Conservation (phyloP, 2,113 vertebrate species). For the Lepus timidus region DNA sequence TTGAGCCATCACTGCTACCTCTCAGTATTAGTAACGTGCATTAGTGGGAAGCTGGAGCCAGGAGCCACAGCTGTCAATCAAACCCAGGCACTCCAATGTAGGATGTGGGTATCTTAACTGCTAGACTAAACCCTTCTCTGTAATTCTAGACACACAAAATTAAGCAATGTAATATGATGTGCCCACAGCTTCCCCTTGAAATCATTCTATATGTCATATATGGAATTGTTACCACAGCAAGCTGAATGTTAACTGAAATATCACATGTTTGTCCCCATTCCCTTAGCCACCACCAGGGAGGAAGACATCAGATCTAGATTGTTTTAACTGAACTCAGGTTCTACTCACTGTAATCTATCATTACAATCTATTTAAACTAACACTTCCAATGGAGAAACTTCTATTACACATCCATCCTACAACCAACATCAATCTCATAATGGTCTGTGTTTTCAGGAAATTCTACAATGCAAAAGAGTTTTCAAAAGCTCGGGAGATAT, state of each 20-base stretch:
- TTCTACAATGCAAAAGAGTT: background rate
- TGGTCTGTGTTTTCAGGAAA: slow-evolving; percentile 21
- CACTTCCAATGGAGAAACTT: slow-evolving; percentile 16
- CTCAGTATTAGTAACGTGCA: too few relatives aligned
- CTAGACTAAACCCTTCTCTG: too few relatives aligned
- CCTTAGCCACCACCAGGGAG: background rate
- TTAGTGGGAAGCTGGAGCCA: too few relatives aligned
- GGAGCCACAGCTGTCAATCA: too few relatives aligned
- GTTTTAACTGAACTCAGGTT: background rate
- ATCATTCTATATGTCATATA: background rate
- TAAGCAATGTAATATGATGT: background rate
- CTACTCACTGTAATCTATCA: background rate
- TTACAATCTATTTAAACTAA: background rate
- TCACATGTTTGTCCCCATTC: background rate
- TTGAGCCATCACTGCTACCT: too few relatives aligned
- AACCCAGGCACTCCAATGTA: too few relatives aligned
- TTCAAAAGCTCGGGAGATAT: slow-evolving; percentile 36
- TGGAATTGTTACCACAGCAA: background rate
- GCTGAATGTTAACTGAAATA: slow-evolving; percentile 15
- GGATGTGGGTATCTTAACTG: too few relatives aligned
- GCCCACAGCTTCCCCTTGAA: background rate
- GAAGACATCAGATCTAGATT: background rate
- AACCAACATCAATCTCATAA: slow-evolving; percentile 2
- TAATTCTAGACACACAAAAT: slow-evolving; percentile 28
- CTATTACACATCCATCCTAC: background rate